Evolutionary conservation across 2,797 vertebrate species (phyloP), one percentile per base, ranked within the genome.

Genomic region (Philypnodon macrostomus): DNA sequence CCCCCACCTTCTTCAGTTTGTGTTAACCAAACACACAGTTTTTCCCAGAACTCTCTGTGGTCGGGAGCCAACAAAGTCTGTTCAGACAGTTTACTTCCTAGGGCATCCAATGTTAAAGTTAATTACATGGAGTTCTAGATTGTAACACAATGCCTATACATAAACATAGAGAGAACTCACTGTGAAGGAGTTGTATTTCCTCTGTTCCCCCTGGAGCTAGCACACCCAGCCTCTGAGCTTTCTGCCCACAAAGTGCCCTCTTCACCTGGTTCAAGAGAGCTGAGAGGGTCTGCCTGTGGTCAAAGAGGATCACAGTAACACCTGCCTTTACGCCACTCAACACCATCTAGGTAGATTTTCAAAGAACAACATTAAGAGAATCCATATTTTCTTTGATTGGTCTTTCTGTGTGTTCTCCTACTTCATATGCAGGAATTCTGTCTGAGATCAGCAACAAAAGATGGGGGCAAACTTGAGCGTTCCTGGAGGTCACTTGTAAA

Each of bases 21-120:
- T 2, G 63, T 61, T 36, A 95, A 78, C 59, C 46, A 85, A 56
- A 80, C 80, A 37, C 85, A 78, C 29, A 95, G 58, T 57, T 88
- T 91, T 75, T 91, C 90, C 93, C 93, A 96, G 85, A 95, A 95
- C 21, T 88, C 86, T 63, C 86, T 85, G 8, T 90, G 76, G 24
- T 89, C 67, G 1, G 91, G 86, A 13, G 14, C 82, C 49, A 90
- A 54, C 3, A 93, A 42, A 17, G 83, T 92, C 58, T 44, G 74
- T 53, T 87, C 72, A 19, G 80, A 89, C 35, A 95, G 77, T 54
- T 41, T 79, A 32, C 75, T 77, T 8, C 78, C 93, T 95, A 61
- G 54, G 15, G 8, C n/a, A n/a, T 15, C 27, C 11, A 16, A 6
- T 4, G 13, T 47, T 4, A 34, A 33, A 34, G 17, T 35, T 1